Conservation (phyloP, 2,888 invertebrate genomes). For the Ferdinandea cuprea region DNA sequence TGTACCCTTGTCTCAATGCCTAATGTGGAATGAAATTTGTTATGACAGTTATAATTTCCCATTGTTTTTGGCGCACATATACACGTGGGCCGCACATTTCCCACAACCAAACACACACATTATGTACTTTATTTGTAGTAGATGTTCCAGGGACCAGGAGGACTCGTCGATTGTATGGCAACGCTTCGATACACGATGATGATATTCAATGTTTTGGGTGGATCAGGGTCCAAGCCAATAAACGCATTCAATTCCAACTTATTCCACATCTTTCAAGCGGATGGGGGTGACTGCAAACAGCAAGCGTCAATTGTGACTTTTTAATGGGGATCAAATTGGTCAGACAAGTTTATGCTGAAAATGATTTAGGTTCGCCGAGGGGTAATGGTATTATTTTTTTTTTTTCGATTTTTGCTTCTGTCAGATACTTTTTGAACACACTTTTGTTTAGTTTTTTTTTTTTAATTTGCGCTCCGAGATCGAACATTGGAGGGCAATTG, state of each 20-base stretch:
- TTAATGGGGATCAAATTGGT: slow-evolving; percentile 70
- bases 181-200: neutral
- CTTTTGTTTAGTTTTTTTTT: slow-evolving; percentile 20
- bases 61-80: slow-evolving; percentile 43
- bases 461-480: neutral
- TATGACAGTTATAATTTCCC: slow-evolving; percentile 71
- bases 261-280: slow-evolving; percentile 4
- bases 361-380: slow-evolving; percentile 69
- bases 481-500: slow-evolving; percentile 60
- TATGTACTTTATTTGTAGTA: neutral
- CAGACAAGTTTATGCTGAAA: slow-evolving; percentile 70
- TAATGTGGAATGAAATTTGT: slow-evolving; percentile 68
- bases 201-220: neutral
- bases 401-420: slow-evolving; percentile 17
- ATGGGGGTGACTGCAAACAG: slow-evolving; percentile 24
- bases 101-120: neutral
- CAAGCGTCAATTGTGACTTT: slow-evolving; percentile 66
- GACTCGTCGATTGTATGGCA: neutral
- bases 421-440: slow-evolving; percentile 30
- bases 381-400: slow-evolving; percentile 65
- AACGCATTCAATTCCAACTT: slow-evolving; percentile 42
- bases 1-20: slow-evolving; percentile 66
- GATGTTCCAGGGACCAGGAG: neutral
- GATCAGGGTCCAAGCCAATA: slow-evolving; percentile 6
- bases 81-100: slow-evolving; percentile 1